Base-by-base conservation (phyloP, 2,888 invertebrate species). In the Stegana nigrithorax region DNA sequence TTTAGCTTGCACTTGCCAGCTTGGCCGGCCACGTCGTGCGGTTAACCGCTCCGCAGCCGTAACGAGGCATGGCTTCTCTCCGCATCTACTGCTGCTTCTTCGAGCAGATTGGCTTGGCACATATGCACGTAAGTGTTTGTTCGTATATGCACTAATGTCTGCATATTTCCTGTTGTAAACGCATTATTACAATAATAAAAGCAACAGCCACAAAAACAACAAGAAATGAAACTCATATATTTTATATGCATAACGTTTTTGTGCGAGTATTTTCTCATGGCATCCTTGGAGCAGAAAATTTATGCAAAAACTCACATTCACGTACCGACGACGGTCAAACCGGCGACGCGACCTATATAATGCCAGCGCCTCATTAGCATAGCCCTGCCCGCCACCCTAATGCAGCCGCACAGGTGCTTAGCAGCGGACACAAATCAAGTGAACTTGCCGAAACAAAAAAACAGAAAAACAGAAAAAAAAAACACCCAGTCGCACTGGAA, bases 221-320 rank as follows among this genome's bases (percentile, higher is more conserved):
- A 36, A 32, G n/a, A 4, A 32, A 32, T 5, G 32, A 2, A 39
- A 39, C 10, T n/a, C 10, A 36, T 4, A 4, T n/a, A n/a, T 2
- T 39, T 14, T 39, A 39, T 73, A 73, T 71, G 67, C 70, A 73
- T 77, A 74, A 77, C 75, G 73, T 73, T 75, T 72, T 73, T 71
- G 68, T 69, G 60, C 55, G 45, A 56, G 67, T 70, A 63, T 68
- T 73, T 75, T 75, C 75, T 78, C 75, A 75, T 71, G 78, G 67
- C 73, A 71, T 50, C 71, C 69, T 42, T 67, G 67, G 67, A 76
- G 77, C 76, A 75, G 70, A 78, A 76, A 76, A 76, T 76, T 78
- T 76, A 76, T 76, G 77, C 76, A 70, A 51, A 51, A 14, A 14
- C 26, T 12, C 25, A 14, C 17, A 17, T 39, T 17, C 39, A 17